Percentiles rank a stretch among this genome's conserved stretches.
Conservation (phyloP, 2,113 vertebrate genomes). For the Caranx ignobilis region DNA sequence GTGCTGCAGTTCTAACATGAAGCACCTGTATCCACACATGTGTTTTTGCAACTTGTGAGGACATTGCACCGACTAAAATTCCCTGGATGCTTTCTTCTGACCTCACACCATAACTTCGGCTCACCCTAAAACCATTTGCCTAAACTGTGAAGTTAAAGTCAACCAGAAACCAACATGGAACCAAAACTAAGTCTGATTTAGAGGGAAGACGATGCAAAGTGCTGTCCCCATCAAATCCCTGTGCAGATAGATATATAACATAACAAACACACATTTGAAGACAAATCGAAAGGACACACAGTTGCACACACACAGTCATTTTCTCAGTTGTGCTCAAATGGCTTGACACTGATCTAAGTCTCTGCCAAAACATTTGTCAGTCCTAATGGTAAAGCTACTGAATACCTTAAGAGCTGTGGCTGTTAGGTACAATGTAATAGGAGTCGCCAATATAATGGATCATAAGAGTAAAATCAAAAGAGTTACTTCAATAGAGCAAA, state of each 20-base stretch:
- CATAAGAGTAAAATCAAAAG: too few relatives aligned
- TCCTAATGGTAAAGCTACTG: too few relatives aligned
- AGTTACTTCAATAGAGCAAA: too few relatives aligned
- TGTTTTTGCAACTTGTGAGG: neutral
- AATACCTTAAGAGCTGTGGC: too few relatives aligned
- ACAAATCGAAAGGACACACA: neutral
- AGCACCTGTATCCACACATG: neutral
- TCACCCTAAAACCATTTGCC: neutral
- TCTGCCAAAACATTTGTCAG: neutral
- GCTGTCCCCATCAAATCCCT: too few relatives aligned
- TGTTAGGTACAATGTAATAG: too few relatives aligned
- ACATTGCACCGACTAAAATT: neutral
- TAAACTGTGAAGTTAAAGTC: neutral
- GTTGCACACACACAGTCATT: neutral
- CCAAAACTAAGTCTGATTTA: neutral
- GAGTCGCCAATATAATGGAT: too few relatives aligned
- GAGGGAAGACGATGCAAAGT: too few relatives aligned
- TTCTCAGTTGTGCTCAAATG: neutral
- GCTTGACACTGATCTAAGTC: neutral
- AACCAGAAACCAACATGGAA: neutral
- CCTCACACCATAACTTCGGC: neutral
- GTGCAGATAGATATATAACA: too few relatives aligned
- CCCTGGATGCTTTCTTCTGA: neutral
- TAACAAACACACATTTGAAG: too few relatives aligned
- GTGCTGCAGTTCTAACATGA: slow-evolving; percentile 9